Base-by-base conservation (phyloP, 2,888 invertebrate genomes). In the Cyclophora punctaria region DNA sequence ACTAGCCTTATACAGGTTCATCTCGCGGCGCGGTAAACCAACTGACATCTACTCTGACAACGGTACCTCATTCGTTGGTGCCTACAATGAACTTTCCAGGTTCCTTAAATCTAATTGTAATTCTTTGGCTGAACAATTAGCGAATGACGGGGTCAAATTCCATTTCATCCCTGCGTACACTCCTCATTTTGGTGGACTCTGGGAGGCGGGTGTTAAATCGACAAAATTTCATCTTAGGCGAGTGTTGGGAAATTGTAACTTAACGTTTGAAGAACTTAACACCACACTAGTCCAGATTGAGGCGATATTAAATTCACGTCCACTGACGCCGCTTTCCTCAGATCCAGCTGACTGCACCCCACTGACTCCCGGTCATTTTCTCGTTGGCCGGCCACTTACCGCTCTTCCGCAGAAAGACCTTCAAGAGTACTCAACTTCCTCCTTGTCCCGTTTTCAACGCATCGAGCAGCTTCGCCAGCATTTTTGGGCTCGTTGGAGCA, bases 251-350 rank as follows among this genome's bases (percentile, higher is more conserved):
- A 40, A 47, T 34, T 20, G 52, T 34, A 34, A 54, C 41, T 46
- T 64, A 5, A 56, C 53, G 3, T 60, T 58, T 7, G 62, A 62
- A 40, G 59, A 60, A 41, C 49, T 59, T 49, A 52, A 48, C 40
- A 62, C 59, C 20, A 48, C 58, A 4, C 45, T 63, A 34, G 35
- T 48, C 3, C 56, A 60, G 41, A 53, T 53, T 34, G 53, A 57
- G 45, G 45, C 46, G 7, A 51, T 57, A 5, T 33, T 57, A 34
- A 57, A 55, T 41, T 48, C 46, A 3, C 49, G 53, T 20, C 57
- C 53, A 41, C 44, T 55, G 3, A 52, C 44, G 34, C 52, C 50
- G 2, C 44, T 56, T 7, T 52, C 55, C 7, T 46, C 46, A 40
- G 58, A 59, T 50, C 49, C 51, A 6, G 47, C 51, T 7, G 51